phyloP scores from a whole-genome alignment of 2,113 vertebrate genomes.

The Pavo muticus region DNA sequence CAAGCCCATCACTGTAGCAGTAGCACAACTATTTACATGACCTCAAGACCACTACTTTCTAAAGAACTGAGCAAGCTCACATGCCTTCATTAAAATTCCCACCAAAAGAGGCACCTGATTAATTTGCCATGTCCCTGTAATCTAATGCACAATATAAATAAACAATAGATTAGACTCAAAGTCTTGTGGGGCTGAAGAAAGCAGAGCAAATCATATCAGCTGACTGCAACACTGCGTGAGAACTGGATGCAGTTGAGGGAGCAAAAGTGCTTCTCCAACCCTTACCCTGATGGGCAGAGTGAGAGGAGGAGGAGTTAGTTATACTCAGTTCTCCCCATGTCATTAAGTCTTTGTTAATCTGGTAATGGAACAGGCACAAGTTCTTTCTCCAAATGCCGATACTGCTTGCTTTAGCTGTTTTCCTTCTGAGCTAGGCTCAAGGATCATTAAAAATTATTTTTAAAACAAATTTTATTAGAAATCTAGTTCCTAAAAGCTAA shows the following conservation, averaged over 20 bases:
- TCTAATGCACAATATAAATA: constrained; percentile 1
- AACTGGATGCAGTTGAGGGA: not conserved
- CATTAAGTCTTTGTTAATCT: not conserved
- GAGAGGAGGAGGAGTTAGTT: not conserved
- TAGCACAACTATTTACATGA: constrained; percentile 33
- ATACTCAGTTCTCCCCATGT: not conserved
- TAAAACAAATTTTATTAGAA: not conserved
- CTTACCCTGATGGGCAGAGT: not conserved
- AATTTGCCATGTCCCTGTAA: constrained; percentile 29
- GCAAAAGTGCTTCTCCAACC: not conserved
- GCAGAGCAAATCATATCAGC: not conserved
- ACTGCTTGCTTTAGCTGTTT: not conserved
- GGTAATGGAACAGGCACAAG: not conserved
- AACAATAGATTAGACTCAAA: not conserved
- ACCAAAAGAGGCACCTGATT: constrained; percentile 49
- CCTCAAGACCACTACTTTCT: constrained; percentile 31
- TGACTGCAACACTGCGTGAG: not conserved
- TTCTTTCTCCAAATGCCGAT: not conserved
- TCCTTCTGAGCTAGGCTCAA: not conserved
- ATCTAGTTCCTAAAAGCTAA: not conserved
- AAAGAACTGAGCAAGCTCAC: constrained; percentile 56
- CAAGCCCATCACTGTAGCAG: constrained; percentile 30
- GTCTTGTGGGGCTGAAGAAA: not conserved
- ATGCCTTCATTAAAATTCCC: not conserved
- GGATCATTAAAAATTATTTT: not conserved